Evolutionary conservation across 2,888 invertebrate genomes (phyloP).

Genomic region (Cantharis nigra): DNA sequence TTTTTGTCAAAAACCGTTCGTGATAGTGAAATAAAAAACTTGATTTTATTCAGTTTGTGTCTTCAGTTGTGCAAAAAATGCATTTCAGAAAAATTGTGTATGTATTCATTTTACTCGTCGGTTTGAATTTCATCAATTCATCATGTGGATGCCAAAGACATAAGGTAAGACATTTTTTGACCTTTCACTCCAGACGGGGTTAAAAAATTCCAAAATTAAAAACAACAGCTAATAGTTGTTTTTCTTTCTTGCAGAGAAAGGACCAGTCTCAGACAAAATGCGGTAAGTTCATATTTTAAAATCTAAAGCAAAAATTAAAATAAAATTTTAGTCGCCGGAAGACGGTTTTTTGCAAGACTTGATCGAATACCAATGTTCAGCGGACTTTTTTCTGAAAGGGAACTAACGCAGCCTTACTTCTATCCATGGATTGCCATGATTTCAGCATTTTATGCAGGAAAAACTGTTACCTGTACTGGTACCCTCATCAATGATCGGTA

Average conservation of each 20-base stretch:
- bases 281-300: constrained; percentile 8
- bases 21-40: background rate
- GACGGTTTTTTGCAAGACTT: constrained; percentile 26
- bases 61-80: background rate
- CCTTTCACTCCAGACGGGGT: background rate
- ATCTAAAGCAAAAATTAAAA: background rate
- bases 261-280: constrained; percentile 23
- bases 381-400: background rate
- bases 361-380: constrained; percentile 5
- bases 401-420: constrained; percentile 17
- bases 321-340: constrained; percentile 24
- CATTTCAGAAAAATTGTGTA: background rate
- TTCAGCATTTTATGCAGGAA: background rate
- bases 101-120: background rate
- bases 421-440: constrained; percentile 30
- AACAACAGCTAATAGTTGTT: no score
- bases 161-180: background rate
- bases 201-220: background rate
- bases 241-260: constrained; percentile 13
- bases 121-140: background rate
- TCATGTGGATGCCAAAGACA: background rate
- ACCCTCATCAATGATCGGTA: constrained; percentile 31
- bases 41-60: background rate
- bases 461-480: constrained; percentile 14
- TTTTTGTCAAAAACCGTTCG: background rate